These are phyloP conservation scores for Sciurus niger DNA, from an alignment of 2,113 vertebrate species.

Conservation along the genomic window DNA sequence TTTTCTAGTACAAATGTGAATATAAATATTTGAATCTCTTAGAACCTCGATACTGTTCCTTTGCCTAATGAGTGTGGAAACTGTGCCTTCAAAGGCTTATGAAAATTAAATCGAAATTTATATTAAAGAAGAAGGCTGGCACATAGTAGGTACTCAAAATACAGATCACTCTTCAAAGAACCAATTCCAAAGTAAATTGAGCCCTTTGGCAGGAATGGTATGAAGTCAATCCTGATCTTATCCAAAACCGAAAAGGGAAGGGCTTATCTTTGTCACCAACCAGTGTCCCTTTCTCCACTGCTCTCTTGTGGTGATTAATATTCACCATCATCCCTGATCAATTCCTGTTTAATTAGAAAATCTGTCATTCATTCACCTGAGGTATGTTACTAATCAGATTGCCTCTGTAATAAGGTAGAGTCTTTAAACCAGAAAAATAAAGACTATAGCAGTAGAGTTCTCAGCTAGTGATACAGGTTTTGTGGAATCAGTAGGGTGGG, in stretches of 20 bases:
- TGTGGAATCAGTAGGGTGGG: neutral
- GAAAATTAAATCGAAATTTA: conserved; percentile 31
- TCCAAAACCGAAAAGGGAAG: neutral
- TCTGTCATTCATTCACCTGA: conserved; percentile 7
- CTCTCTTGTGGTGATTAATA: neutral
- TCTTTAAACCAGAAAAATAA: neutral
- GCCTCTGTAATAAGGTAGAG: neutral
- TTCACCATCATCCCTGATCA: neutral
- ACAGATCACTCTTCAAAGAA: neutral
- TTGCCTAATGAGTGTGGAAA: neutral
- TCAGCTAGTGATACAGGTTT: neutral
- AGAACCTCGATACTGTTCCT: neutral
- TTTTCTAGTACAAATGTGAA: neutral
- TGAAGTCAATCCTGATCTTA: neutral
- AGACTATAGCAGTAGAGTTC: neutral
- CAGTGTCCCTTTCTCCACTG: neutral
- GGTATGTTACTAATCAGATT: neutral
- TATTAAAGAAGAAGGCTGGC: neutral
- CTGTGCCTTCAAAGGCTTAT: neutral
- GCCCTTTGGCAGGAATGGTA: neutral
- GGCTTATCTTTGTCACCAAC: neutral
- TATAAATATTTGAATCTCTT: neutral
- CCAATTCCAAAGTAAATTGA: neutral
- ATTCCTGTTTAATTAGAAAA: neutral
- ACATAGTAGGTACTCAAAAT: neutral